phyloP scores from a whole-genome alignment of 2,113 vertebrate genomes.

The Falco punctatus region DNA sequence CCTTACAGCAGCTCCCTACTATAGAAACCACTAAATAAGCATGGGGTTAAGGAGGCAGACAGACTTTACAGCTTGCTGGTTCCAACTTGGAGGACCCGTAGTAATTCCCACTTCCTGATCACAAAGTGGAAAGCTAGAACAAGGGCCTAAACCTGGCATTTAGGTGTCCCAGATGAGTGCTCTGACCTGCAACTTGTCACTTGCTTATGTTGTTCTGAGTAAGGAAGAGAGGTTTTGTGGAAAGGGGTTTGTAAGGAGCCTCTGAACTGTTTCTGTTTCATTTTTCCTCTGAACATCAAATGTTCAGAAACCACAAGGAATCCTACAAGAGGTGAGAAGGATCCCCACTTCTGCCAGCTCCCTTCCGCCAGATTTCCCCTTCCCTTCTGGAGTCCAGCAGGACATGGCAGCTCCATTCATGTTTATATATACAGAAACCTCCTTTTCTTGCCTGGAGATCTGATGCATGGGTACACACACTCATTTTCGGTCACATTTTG shows the following conservation, averaged over 20 bases:
- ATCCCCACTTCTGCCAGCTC: rapidly evolving
- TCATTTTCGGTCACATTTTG: background rate
- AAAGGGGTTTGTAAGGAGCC: background rate
- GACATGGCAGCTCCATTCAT: background rate
- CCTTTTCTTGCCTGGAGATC: background rate
- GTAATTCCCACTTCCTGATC: background rate
- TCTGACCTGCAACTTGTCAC: background rate
- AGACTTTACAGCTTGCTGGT: background rate
- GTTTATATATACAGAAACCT: background rate
- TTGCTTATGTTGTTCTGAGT: background rate
- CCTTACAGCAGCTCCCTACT: background rate
- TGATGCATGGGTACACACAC: background rate
- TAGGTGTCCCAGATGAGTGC: background rate
- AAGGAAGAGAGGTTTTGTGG: background rate
- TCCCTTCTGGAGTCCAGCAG: background rate
- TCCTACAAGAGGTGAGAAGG: background rate
- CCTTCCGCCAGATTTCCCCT: background rate
- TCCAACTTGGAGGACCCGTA: background rate
- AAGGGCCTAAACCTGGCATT: background rate
- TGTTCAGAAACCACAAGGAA: background rate
- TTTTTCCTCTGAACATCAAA: background rate
- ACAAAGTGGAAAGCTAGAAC: background rate
- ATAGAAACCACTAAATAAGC: background rate
- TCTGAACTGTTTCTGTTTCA: background rate
- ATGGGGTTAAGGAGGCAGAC: background rate